Evolutionary conservation across 2,113 vertebrate genomes (phyloP).

Genomic region (Tringa solitaria): DNA sequence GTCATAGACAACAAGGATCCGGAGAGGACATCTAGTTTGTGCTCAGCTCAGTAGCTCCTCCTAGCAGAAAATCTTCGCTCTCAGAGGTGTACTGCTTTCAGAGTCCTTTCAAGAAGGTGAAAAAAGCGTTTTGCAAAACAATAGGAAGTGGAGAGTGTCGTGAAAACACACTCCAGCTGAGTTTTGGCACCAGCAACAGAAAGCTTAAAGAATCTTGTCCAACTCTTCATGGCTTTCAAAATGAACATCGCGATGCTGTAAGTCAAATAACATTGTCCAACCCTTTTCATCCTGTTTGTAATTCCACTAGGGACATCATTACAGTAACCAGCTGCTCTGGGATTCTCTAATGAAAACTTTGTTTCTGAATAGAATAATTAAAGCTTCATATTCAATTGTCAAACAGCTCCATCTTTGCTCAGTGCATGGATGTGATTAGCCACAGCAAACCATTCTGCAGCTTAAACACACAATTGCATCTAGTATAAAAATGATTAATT

Average conservation of each 20-base stretch:
- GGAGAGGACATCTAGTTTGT: background rate
- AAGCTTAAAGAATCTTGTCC: conserved; percentile 41
- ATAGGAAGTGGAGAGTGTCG: conserved; percentile 46
- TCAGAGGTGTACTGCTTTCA: conserved; percentile 65
- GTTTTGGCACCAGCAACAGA: conserved; percentile 33
- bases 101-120: conserved; percentile 75
- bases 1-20: background rate
- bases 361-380: conserved; percentile 69
- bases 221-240: conserved; percentile 48
- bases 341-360: conserved; percentile 66
- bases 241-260: conserved; percentile 10
- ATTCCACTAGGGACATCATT: conserved; percentile 62
- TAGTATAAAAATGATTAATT: conserved; percentile 70
- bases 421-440: conserved; percentile 61
- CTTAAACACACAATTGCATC: conserved; percentile 67
- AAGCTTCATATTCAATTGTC: conserved; percentile 66
- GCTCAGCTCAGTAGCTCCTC: conserved; percentile 59
- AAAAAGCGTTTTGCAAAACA: conserved; percentile 42
- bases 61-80: conserved; percentile 44
- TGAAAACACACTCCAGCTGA: conserved; percentile 55
- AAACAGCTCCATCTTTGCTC: conserved; percentile 43
- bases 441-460: conserved; percentile 40
- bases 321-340: conserved; percentile 59
- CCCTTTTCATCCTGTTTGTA: conserved; percentile 60
- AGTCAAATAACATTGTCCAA: conserved; percentile 57